phyloP scores from a whole-genome alignment of 1,140 invertebrate genomes.

The Arctopsyche grandis region DNA sequence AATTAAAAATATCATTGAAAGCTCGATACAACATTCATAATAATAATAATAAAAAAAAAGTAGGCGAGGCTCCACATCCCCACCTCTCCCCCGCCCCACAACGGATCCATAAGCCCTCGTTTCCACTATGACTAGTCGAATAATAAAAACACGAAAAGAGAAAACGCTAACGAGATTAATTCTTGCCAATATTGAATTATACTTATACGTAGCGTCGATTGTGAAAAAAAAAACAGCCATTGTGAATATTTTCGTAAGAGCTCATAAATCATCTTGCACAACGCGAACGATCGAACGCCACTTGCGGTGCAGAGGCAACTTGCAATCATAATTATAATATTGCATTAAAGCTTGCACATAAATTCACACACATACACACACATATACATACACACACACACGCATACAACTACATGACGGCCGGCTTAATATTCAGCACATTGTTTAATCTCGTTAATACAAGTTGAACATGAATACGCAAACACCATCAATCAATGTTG shows the following conservation, averaged over 20 bases:
- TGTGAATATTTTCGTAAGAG: slow-evolving; percentile 22
- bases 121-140: slow-evolving; percentile 3
- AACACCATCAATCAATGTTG: slow-evolving; percentile 42
- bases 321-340: slow-evolving; percentile 28
- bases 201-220: background rate
- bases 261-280: slow-evolving; percentile 25
- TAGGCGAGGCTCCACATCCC: background rate
- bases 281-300: background rate
- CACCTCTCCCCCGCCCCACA: too few relatives aligned
- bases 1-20: background rate
- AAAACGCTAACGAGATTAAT: slow-evolving; percentile 20
- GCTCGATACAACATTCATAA: slow-evolving; percentile 10
- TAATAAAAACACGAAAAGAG: background rate
- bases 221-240: background rate
- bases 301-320: background rate
- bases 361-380: background rate
- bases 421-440: slow-evolving; percentile 21
- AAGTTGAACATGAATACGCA: slow-evolving; percentile 40
- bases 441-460: slow-evolving; percentile 41
- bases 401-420: background rate
- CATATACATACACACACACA: background rate
- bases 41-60: slow-evolving; percentile 3
- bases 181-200: slow-evolving; percentile 22
- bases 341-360: slow-evolving; percentile 2
- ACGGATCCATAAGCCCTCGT: background rate